Conservation (phyloP, 2,797 vertebrate species). For the Denticeps clupeoides region DNA sequence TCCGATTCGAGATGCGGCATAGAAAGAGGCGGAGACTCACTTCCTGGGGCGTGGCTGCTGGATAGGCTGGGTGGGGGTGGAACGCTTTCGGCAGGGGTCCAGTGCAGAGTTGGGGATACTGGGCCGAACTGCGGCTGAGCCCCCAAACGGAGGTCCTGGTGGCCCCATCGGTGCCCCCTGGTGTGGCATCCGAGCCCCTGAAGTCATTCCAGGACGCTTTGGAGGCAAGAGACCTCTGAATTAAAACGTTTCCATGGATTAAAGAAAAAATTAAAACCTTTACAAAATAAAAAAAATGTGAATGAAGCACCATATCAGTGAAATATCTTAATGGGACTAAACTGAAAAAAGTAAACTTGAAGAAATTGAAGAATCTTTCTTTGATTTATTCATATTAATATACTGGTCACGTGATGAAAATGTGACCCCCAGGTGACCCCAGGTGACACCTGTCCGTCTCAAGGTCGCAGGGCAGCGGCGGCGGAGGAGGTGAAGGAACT, state of each 20-base stretch:
- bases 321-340: too few species aligned
- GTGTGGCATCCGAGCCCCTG: conserved; percentile 78
- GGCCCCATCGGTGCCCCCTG: conserved; percentile 81
- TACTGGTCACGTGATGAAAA: too few species aligned
- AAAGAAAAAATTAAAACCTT: background rate
- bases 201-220: conserved; percentile 79
- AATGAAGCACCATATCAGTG: too few species aligned
- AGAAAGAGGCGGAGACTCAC: conserved; percentile 46
- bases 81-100: conserved; percentile 69
- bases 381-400: too few species aligned
- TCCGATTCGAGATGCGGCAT: too few species aligned
- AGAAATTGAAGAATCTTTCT: too few species aligned
- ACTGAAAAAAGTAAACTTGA: too few species aligned
- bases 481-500: too few species aligned
- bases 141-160: conserved; percentile 69
- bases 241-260: too few species aligned
- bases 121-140: conserved; percentile 64
- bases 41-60: conserved; percentile 66
- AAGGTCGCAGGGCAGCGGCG: background rate
- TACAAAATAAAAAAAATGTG: background rate
- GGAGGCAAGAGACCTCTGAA: background rate
- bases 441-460: too few species aligned
- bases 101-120: conserved; percentile 66
- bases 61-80: conserved; percentile 63
- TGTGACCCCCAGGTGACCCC: too few species aligned